Evolutionary conservation across 2,888 invertebrate species (phyloP).

Genomic region (Unio delphinus): DNA sequence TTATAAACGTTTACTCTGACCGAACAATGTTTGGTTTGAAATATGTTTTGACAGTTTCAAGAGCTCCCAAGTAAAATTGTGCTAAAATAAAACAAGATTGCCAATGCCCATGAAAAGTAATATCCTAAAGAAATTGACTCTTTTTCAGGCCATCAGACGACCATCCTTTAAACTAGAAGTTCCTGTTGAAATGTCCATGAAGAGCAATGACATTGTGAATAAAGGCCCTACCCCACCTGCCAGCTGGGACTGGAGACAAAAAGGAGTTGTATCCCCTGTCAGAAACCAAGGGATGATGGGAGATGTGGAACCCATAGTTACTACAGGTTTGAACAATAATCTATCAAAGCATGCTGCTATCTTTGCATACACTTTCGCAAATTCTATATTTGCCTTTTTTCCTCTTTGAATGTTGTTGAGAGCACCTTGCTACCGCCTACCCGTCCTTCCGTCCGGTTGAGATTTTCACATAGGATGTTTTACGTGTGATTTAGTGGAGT

Average conservation of each 20-base stretch:
- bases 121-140: not conserved
- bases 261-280: conserved; percentile 44
- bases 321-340: conserved; percentile 28
- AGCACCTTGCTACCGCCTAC: too few relatives aligned
- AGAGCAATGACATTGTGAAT: not conserved
- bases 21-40: too few relatives aligned
- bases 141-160: not conserved
- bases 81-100: too few relatives aligned
- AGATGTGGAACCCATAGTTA: conserved; percentile 51
- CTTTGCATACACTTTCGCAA: not conserved
- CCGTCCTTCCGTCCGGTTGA: too few relatives aligned
- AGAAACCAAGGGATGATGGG: conserved; percentile 59
- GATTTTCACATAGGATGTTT: too few relatives aligned
- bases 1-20: too few relatives aligned
- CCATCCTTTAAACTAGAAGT: not conserved
- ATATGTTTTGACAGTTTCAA: too few relatives aligned
- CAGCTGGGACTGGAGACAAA: conserved; percentile 45
- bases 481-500: too few relatives aligned
- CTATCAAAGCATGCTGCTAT: not conserved
- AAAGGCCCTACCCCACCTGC: conserved; percentile 3
- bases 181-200: not conserved
- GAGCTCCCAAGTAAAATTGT: too few relatives aligned
- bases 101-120: not conserved
- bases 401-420: too few relatives aligned
- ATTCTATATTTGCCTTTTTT: conserved; percentile 2